These are phyloP conservation scores for Meandrina meandrites DNA, from an alignment of 92 coral and sea anemone genomes.

Conservation along the genomic window DNA sequence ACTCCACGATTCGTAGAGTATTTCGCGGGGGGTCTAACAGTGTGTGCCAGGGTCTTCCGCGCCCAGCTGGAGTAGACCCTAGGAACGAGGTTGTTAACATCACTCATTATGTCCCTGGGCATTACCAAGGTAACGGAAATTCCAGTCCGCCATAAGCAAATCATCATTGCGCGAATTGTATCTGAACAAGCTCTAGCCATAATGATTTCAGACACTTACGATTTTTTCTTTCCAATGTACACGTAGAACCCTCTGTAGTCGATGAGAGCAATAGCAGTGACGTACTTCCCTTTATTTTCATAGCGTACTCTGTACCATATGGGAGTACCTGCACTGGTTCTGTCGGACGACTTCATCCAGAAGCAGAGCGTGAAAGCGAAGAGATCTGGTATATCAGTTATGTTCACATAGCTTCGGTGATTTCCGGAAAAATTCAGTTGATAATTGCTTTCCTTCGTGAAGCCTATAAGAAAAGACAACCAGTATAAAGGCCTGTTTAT, in stretches of 20 bases:
- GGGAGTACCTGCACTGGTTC: slow-evolving; percentile 61
- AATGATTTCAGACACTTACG: slow-evolving; percentile 30
- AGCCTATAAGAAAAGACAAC: neutral
- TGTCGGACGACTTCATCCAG: slow-evolving; percentile 71
- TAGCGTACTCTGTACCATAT: slow-evolving; percentile 62
- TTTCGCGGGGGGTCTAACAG: no score
- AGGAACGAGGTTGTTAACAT: no score
- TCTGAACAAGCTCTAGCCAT: no score
- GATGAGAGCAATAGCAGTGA: slow-evolving; percentile 58
- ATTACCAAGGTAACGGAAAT: no score
- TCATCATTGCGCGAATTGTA: no score
- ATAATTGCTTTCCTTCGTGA: slow-evolving; percentile 38
- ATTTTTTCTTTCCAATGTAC: neutral
- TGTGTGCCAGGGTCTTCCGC: no score
- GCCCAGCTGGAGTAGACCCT: no score
- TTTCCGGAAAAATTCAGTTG: slow-evolving; percentile 53
- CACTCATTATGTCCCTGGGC: no score
- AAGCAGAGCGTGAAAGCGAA: slow-evolving; percentile 62
- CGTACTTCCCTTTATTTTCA: slow-evolving; percentile 10
- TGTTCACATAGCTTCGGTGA: slow-evolving; percentile 60
- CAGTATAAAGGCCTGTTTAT: no score
- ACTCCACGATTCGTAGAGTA: no score
- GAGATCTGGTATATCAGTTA: slow-evolving; percentile 65
- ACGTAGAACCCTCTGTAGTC: slow-evolving; percentile 54
- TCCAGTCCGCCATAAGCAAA: no score